Conservation (phyloP, 2,888 invertebrate genomes). For the Scelioninae gen. 1 region DNA sequence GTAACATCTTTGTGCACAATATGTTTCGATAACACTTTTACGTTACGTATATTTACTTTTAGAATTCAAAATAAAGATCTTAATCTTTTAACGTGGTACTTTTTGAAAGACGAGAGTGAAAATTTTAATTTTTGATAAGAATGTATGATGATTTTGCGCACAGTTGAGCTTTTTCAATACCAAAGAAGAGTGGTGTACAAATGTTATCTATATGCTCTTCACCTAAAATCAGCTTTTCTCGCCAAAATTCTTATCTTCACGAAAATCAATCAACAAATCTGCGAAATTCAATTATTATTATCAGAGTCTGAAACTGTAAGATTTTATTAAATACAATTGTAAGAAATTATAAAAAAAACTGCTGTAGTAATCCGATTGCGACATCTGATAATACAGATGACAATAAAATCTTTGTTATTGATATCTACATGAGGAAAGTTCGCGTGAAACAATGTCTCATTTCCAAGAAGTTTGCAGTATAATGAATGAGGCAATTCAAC, state of each 20-base stretch:
- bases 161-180: constrained; percentile 7
- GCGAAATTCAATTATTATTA: no score
- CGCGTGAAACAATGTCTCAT: constrained; percentile 17
- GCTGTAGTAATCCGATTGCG: neutral
- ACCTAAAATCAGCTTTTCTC: no score
- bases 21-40: no score
- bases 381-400: neutral
- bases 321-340: neutral
- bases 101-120: neutral
- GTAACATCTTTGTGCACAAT: no score
- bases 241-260: constrained; percentile 4
- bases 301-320: no score
- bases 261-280: no score
- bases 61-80: constrained; percentile 7
- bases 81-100: constrained; percentile 6
- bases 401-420: constrained; percentile 28
- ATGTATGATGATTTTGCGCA: constrained; percentile 10
- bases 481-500: constrained; percentile 35
- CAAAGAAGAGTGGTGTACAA: no score
- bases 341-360: neutral
- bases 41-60: no score
- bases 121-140: constrained; percentile 37
- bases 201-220: no score
- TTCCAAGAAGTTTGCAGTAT: no score
- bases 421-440: constrained; percentile 31